Base-by-base conservation (phyloP, 2,888 invertebrate genomes). In the Sinotaia quadrata region DNA sequence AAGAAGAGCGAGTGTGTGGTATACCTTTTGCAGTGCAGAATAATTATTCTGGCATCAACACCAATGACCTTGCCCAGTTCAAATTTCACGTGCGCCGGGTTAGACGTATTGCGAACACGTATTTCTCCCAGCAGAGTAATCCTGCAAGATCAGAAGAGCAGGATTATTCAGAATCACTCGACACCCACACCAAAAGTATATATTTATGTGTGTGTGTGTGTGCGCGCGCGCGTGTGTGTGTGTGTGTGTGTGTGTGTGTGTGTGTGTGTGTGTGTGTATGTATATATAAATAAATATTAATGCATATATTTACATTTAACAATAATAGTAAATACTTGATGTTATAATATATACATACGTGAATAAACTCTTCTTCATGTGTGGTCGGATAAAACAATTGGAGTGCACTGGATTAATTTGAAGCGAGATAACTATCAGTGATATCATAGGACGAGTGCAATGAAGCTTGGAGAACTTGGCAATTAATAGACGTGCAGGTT, bases 11-110 rank as follows among this genome's bases (percentile, higher is more conserved):
- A 49, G 21, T 21, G 12, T 7, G 47, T 7, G 7, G 47, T 21
- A 36, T 49, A 73, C 75, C 73, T 73, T 59, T 54, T 67, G 27
- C 68, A 67, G 59, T 75, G 75, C 10, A 75, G 60, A 21, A 75
- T 44, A 47, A 75, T 73, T 3, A 75, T 68, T 4, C 75, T 56
- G 8, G 67, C 72, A 27, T 75, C 73, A 2, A 69, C 62, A 4
- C 68, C 67, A n/a, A 66, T 49, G 15, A 72, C 54, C 27, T 60
- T 59, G 15, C 29, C 47, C 34, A 75, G 56, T 36, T 68, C 59
- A 10, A 31, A 31, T 12, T 47, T 63, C 4, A 67, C 44, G 0
- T 62, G 27, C 2, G 33, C 44, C 7, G n/a, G 24, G 15, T 70
- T 57, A 12, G 34, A 31, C 24, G 36, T 33, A 31, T 75, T 63